Evolutionary conservation across 2,888 invertebrate species (phyloP).

Genomic region (Melikaiella ostensackeni): DNA sequence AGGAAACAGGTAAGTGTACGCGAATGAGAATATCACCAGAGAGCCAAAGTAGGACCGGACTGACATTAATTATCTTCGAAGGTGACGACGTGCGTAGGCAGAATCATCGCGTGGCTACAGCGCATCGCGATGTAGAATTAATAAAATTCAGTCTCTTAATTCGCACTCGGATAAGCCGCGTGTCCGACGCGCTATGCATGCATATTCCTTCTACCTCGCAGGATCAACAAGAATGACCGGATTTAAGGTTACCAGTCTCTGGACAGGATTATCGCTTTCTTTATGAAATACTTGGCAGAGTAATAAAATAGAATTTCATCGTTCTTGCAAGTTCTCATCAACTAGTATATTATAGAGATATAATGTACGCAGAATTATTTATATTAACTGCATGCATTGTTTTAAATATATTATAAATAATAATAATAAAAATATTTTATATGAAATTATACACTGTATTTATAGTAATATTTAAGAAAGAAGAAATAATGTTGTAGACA

Average conservation of each 20-base stretch:
- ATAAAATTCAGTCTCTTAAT: slow-evolving; percentile 55
- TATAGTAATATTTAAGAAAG: too few relatives aligned
- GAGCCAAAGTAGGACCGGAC: slow-evolving; percentile 47
- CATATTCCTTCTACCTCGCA: not conserved
- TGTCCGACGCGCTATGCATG: not conserved
- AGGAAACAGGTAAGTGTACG: not conserved
- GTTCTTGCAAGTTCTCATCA: not conserved
- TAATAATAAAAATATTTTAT: too few relatives aligned
- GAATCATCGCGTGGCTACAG: slow-evolving; percentile 44
- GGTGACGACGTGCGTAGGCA: slow-evolving; percentile 56
- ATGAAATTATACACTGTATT: too few relatives aligned
- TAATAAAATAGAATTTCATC: not conserved
- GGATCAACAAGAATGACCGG: not conserved
- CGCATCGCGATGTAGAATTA: slow-evolving; percentile 50
- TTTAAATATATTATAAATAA: too few relatives aligned
- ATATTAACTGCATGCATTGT: too few relatives aligned
- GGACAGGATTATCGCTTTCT: not conserved
- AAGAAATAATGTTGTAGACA: too few relatives aligned
- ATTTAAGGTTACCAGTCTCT: not conserved
- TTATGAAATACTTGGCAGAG: not conserved
- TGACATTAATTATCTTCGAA: slow-evolving; percentile 59
- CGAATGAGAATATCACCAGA: slow-evolving; percentile 25
- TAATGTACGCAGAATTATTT: too few relatives aligned
- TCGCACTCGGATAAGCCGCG: slow-evolving; percentile 48
- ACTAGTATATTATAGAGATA: too few relatives aligned